Base-by-base conservation (phyloP, 2,797 vertebrate genomes). In the Notolepis coatsorum region DNA sequence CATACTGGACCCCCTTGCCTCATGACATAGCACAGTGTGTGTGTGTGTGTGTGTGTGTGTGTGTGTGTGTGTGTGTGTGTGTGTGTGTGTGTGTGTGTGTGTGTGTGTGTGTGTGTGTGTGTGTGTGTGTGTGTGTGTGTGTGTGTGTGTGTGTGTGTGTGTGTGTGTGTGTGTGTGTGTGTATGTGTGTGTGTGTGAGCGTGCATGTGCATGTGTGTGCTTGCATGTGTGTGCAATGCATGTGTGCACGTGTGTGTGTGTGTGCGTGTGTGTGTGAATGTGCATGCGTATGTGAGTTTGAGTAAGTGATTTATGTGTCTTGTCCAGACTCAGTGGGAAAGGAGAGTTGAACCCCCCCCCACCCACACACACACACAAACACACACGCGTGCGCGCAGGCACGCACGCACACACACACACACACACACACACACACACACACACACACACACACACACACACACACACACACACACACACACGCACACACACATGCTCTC, bases 261-360 rank as follows among this genome's bases (percentile, higher is more conserved):
- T 12, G 17, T 42, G n/a, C 8, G 39, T 42, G 17, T 13, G 39
- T 42, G 39, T 21, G 47, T 31, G 25, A 9, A 6, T 31, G 39
- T 42, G 39, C 8, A 56, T 41, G 58, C 59, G 58, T 56, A 43
- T 60, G 35, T 64, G 20, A 47, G 7, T 47, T 30, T 56, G 45
- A 21, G 23, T 52, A 37, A 69, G 79, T 84, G 89, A 89, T 89
- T 89, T 87, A 88, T 89, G 79, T 75, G 71, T 84, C 78, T 87
- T 89, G 80, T 87, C 84, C 81, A 80, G 78, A 71, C 78, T 81
- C 75, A 61, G 82, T 77, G 68, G 82, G 58, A 43, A 21, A 25
- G n/a, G 20, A 9, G 62, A 78, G 68, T 53, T 54, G 51, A 51
- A 38, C 38, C 54, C n/a, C 7, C 30, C 18, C 20, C 30, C 35